phyloP scores from a whole-genome alignment of 1,140 invertebrate species.

The Neocloeon triangulifer region DNA sequence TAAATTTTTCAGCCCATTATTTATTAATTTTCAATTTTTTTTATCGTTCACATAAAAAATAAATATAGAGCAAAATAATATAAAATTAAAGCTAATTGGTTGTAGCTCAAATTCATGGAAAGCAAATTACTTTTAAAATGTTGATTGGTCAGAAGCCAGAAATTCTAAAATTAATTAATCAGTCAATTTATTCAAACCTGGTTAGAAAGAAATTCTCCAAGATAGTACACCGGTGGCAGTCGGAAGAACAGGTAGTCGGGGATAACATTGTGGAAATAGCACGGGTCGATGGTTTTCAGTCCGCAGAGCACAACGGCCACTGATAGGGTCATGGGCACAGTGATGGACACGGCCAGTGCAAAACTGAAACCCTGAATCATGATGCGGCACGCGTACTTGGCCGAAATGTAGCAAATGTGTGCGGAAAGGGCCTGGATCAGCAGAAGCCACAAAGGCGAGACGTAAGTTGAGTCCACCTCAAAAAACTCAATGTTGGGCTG shows the following conservation, averaged over 20 bases:
- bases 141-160: too few species aligned
- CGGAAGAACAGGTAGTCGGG: conserved; percentile 3
- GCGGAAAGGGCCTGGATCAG: conserved; percentile 61
- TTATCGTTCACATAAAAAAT: too few species aligned
- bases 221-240: conserved; percentile 11
- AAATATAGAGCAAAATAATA: too few species aligned
- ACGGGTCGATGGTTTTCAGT: conserved; percentile 9
- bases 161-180: too few species aligned
- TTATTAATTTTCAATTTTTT: too few species aligned
- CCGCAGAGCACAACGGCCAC: conserved; percentile 12
- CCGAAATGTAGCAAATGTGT: conserved; percentile 59
- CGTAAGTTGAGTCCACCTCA: too few species aligned
- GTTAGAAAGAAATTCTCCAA: conserved; percentile 10
- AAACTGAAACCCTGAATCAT: conserved; percentile 18
- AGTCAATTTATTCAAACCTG: conserved; percentile 4
- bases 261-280: conserved; percentile 9
- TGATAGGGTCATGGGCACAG: conserved; percentile 16
- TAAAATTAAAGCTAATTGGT: too few species aligned
- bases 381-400: conserved; percentile 13
- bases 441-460: conserved; percentile 52
- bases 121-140: too few species aligned
- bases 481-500: too few species aligned
- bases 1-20: too few species aligned
- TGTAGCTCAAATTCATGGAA: too few species aligned
- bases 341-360: conserved; percentile 17